These are phyloP conservation scores for Sisor rabdophorus DNA, from an alignment of 2,113 vertebrate genomes.

Conservation along the genomic window DNA sequence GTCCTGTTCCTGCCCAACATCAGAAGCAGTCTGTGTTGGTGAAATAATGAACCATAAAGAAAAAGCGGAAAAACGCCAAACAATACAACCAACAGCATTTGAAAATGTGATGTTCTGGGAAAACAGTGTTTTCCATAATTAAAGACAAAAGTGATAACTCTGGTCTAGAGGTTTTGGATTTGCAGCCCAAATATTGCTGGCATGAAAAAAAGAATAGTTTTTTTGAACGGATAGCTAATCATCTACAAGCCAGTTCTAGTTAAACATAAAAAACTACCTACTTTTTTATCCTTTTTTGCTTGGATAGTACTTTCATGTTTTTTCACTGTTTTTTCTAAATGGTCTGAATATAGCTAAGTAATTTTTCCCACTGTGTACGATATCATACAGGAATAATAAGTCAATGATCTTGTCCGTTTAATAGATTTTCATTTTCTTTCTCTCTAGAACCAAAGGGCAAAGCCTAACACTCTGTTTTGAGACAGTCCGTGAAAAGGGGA, in stretches of 20 bases:
- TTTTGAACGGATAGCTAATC: no score
- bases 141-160: conserved; percentile 55
- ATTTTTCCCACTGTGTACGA: not conserved
- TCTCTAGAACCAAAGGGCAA: conserved; percentile 55
- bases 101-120: conserved; percentile 24
- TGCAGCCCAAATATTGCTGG: not conserved
- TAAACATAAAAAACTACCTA: no score
- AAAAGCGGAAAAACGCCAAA: conserved; percentile 52
- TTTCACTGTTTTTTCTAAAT: not conserved
- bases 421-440: conserved; percentile 16
- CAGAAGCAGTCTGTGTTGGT: conserved; percentile 59
- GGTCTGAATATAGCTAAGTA: not conserved
- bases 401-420: not conserved
- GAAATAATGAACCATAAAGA: conserved; percentile 63
- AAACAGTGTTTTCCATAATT: conserved; percentile 41
- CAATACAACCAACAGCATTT: conserved; percentile 54
- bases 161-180: conserved; percentile 11
- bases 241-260: no score
- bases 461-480: conserved; percentile 45
- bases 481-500: conserved; percentile 38
- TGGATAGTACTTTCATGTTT: not conserved
- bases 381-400: not conserved
- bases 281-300: not conserved
- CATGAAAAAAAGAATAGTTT: no score
- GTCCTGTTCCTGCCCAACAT: conserved; percentile 50